These are phyloP conservation scores for Centropus bengalensis DNA, from an alignment of 2,113 vertebrate genomes.

Conservation along the genomic window DNA sequence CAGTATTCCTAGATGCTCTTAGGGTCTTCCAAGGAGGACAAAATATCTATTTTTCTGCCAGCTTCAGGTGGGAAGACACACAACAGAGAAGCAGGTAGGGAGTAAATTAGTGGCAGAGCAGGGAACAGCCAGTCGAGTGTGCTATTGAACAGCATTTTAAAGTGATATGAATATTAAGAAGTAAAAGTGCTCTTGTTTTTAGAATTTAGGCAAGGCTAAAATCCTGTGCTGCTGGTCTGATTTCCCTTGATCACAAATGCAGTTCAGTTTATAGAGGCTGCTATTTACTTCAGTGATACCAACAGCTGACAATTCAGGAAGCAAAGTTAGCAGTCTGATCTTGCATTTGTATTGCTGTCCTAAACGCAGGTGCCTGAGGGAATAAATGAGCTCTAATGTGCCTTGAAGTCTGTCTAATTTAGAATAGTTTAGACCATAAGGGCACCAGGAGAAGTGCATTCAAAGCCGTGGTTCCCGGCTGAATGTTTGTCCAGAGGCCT, in stretches of 20 bases:
- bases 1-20: not conserved
- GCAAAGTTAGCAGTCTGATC: not conserved
- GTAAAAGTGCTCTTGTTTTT: not conserved
- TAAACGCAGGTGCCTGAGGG: not conserved
- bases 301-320: not conserved
- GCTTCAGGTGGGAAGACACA: not conserved
- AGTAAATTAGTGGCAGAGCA: not conserved
- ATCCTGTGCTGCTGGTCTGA: not conserved
- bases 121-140: not conserved
- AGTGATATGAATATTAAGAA: not conserved
- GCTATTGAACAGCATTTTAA: not conserved
- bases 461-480: not conserved
- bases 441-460: not conserved
- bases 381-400: not conserved
- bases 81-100: not conserved
- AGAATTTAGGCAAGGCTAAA: not conserved
- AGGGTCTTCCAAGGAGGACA: not conserved
- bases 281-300: not conserved
- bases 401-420: not conserved
- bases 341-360: not conserved
- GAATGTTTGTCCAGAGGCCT: not conserved
- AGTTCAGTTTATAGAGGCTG: not conserved
- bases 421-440: not conserved
- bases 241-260: not conserved
- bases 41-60: not conserved